Percentiles rank a stretch among this genome's conserved stretches.
These are phyloP conservation scores for Bradypodion pumilum DNA, from an alignment of 2,797 vertebrate genomes.

Conservation along the genomic window DNA sequence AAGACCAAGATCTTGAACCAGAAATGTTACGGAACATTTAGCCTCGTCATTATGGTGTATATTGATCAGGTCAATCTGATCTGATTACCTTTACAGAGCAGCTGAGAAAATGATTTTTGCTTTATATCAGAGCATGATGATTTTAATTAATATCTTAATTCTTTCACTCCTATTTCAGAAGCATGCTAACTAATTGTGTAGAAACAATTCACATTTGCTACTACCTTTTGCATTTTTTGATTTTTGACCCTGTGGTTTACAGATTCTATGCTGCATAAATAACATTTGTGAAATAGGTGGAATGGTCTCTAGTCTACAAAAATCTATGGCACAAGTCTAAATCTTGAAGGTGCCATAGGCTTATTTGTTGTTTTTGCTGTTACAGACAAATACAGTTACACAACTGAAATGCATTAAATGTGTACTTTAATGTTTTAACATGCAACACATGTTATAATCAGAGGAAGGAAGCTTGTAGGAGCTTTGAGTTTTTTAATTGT, in stretches of 20 bases:
- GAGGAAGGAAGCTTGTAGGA: constrained; percentile 80
- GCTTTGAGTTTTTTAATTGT: constrained; percentile 75
- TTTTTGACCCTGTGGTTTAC: background rate
- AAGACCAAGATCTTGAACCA: background rate
- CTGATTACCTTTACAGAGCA: too few species aligned
- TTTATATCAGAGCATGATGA: too few species aligned
- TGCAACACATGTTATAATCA: constrained; percentile 71
- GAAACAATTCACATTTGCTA: background rate
- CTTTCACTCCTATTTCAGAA: too few species aligned
- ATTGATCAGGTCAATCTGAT: too few species aligned
- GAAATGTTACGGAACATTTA: too few species aligned
- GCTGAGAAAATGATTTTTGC: too few species aligned
- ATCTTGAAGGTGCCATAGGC: background rate
- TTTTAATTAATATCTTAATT: too few species aligned
- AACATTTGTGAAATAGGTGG: background rate
- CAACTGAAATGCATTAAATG: constrained; percentile 48
- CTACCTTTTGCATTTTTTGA: background rate
- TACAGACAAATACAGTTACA: background rate
- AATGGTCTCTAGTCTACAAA: background rate
- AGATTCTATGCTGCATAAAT: background rate
- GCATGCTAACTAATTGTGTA: background rate
- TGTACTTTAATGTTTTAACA: constrained; percentile 64
- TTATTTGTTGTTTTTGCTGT: background rate
- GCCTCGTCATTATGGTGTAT: too few species aligned
- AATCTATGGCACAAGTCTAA: background rate